phyloP scores from a whole-genome alignment of 2,888 invertebrate genomes.

The Lymantria monacha region DNA sequence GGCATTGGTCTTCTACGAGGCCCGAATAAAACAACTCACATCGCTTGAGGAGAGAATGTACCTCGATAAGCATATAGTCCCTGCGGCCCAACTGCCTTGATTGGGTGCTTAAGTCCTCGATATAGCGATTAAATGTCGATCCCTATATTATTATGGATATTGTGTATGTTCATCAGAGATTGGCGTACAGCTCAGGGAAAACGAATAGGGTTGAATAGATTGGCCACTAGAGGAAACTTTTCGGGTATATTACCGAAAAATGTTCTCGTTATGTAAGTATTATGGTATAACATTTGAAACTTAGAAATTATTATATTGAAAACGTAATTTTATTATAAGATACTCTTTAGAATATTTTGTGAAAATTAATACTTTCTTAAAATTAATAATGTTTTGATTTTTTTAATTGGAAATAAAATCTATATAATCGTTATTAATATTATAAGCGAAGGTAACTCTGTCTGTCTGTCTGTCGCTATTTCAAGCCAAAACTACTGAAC shows the following conservation, averaged over 20 bases:
- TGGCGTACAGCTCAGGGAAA: not conserved
- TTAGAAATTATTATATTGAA: not conserved
- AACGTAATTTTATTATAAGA: no score
- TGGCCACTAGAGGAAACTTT: not conserved
- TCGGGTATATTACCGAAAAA: not conserved
- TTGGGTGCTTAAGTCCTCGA: conserved; percentile 37
- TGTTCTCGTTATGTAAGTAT: not conserved
- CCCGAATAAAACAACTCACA: conserved; percentile 12
- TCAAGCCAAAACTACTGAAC: no score
- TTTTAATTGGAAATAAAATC: no score
- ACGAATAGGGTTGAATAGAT: not conserved
- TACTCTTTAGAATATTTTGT: no score
- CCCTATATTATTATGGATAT: conserved; percentile 12
- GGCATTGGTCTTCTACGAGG: conserved; percentile 8
- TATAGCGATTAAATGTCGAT: conserved; percentile 29
- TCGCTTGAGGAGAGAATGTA: conserved; percentile 3
- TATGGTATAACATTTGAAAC: not conserved
- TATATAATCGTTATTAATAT: no score
- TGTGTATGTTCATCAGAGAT: conserved; percentile 8
- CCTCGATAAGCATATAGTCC: conserved; percentile 29
- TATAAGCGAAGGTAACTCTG: no score
- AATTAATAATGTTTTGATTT: no score
- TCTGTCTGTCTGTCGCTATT: no score
- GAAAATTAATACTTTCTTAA: no score
- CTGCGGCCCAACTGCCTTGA: conserved; percentile 26